Percentiles rank a stretch among this genome's conserved stretches.
Evolutionary conservation across 2,888 invertebrate species (phyloP).

Genomic region (Chaitophorus viminalis): DNA sequence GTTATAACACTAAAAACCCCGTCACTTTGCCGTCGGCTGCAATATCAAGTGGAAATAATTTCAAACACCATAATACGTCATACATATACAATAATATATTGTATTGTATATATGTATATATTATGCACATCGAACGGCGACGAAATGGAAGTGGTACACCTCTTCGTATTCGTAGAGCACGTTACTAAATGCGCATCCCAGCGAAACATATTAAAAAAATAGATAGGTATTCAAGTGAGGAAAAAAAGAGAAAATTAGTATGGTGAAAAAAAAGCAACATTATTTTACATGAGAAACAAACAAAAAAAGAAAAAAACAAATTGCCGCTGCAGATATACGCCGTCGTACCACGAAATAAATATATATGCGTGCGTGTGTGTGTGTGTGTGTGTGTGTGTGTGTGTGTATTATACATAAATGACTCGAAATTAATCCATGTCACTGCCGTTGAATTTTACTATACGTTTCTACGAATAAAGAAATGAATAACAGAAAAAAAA

Average conservation of each 20-base stretch:
- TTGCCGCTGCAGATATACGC: not conserved
- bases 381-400: no score
- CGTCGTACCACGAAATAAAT: not conserved
- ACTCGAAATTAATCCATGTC: slow-evolving; percentile 58
- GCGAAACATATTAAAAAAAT: slow-evolving; percentile 48
- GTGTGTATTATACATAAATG: slow-evolving; percentile 46
- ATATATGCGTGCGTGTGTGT: no score
- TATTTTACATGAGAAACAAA: slow-evolving; percentile 45
- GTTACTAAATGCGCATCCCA: slow-evolving; percentile 57
- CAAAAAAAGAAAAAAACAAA: not conserved
- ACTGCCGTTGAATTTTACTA: slow-evolving; percentile 42
- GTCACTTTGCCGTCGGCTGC: slow-evolving; percentile 18
- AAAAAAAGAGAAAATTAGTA: slow-evolving; percentile 53
- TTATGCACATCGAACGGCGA: no score
- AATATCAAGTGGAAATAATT: slow-evolving; percentile 57
- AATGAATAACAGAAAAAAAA: slow-evolving; percentile 6
- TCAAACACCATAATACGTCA: not conserved
- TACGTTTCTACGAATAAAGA: slow-evolving; percentile 1
- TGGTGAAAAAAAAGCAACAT: slow-evolving; percentile 36
- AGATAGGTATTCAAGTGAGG: slow-evolving; percentile 14
- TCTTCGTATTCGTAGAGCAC: slow-evolving; percentile 21
- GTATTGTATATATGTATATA: no score
- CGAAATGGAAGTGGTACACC: slow-evolving; percentile 26
- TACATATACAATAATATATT: not conserved
- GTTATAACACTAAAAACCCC: slow-evolving; percentile 25